phyloP scores from a whole-genome alignment of 2,113 vertebrate species.

The Steatornis caripensis region DNA sequence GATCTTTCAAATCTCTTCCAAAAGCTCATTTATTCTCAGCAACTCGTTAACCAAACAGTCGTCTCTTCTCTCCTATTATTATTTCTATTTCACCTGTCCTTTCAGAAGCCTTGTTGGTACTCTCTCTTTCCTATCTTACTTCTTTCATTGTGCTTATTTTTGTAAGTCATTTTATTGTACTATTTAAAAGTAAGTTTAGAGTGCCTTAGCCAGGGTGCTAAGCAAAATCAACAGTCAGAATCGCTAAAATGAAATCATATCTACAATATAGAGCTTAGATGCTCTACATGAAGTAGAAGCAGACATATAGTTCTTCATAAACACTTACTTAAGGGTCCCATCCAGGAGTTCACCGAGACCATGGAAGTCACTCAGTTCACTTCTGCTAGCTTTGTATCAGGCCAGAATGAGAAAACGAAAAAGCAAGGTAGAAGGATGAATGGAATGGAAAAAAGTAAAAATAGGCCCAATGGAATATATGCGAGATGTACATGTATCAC shows the following conservation, averaged over 20 bases:
- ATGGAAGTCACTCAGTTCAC: neutral
- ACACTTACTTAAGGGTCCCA: neutral
- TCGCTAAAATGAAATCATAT: neutral
- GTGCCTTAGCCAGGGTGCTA: neutral
- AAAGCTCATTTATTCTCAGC: slow-evolving; percentile 25
- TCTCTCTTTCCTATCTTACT: neutral
- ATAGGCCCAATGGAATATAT: neutral
- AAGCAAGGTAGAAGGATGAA: neutral
- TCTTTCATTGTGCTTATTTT: neutral
- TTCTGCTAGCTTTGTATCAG: neutral
- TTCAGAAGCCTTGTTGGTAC: neutral
- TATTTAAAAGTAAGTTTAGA: neutral
- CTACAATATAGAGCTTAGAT: neutral
- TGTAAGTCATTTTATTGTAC: neutral
- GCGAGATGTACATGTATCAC: neutral
- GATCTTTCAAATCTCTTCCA: slow-evolving; percentile 29
- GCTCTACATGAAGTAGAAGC: neutral
- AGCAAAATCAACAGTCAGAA: neutral
- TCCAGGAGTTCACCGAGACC: neutral
- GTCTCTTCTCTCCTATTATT: neutral
- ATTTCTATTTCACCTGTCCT: slow-evolving; percentile 3
- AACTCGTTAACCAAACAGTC: neutral
- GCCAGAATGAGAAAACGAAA: neutral
- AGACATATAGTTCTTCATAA: neutral
- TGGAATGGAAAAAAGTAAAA: neutral